Conservation (phyloP, 2,888 invertebrate genomes). For the Zootermopsis nevadensis region DNA sequence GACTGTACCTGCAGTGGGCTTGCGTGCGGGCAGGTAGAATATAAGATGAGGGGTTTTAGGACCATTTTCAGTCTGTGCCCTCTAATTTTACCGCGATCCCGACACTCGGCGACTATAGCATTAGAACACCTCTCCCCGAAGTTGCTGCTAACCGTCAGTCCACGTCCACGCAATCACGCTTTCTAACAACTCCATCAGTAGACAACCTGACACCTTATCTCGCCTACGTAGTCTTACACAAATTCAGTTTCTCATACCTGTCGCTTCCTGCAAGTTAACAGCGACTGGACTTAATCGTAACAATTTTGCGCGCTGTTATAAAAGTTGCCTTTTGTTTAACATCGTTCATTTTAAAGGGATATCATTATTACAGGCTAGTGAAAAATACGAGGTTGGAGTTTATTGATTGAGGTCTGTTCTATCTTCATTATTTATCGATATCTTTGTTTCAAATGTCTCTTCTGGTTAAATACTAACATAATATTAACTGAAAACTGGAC, state of each 20-base stretch:
- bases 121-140: constrained; percentile 30
- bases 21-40: constrained; percentile 1
- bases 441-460: background rate
- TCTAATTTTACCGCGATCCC: constrained; percentile 28
- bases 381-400: constrained; percentile 24
- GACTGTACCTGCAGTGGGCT: background rate
- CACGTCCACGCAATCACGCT: background rate
- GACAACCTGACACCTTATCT: background rate
- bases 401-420: constrained; percentile 26
- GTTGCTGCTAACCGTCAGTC: constrained; percentile 19
- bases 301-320: constrained; percentile 36
- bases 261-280: constrained; percentile 33
- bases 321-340: constrained; percentile 42
- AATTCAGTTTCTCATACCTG: background rate
- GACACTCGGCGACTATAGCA: constrained; percentile 35
- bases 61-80: constrained; percentile 27
- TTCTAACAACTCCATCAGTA: background rate
- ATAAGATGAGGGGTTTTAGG: constrained; percentile 34
- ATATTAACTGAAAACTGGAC: background rate
- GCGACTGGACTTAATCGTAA: background rate
- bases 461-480: background rate
- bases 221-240: background rate
- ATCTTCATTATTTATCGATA: constrained; percentile 11
- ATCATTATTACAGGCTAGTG: constrained; percentile 31
- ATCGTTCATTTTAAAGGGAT: background rate